Evolutionary conservation across 1,140 invertebrate genomes (phyloP).

Genomic region (Drosophila leontia): DNA sequence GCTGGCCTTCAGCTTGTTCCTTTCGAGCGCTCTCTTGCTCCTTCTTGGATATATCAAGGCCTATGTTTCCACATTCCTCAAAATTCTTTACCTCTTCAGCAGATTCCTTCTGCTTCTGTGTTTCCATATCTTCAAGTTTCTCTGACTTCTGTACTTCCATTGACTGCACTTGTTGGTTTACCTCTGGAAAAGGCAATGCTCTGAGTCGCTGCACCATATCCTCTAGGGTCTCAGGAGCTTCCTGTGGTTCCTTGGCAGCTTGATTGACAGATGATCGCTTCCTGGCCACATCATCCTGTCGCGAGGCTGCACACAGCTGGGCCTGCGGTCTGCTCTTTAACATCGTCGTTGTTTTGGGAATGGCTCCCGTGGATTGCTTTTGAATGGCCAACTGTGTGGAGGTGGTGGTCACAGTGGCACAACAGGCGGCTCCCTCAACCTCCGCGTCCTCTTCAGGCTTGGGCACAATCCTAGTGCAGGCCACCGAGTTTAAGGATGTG

Average conservation of each 20-base stretch:
- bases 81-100: not conserved
- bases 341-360: slow-evolving; percentile 51
- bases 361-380: slow-evolving; percentile 68
- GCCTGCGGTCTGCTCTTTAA: slow-evolving; percentile 37
- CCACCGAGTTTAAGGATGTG: slow-evolving; percentile 44
- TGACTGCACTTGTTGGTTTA: not conserved
- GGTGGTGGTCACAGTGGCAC: slow-evolving; percentile 70
- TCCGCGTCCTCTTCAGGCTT: slow-evolving; percentile 33
- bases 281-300: slow-evolving; percentile 60
- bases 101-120: not conserved
- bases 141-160: no score
- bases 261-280: slow-evolving; percentile 40
- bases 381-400: slow-evolving; percentile 60
- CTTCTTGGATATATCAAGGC: not conserved
- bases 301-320: slow-evolving; percentile 61
- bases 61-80: not conserved
- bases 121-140: no score
- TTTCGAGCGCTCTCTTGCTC: not conserved
- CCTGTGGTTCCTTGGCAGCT: not conserved
- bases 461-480: slow-evolving; percentile 58
- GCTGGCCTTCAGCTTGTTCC: not conserved
- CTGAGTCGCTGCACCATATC: slow-evolving; percentile 73
- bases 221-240: slow-evolving; percentile 62
- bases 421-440: slow-evolving; percentile 48
- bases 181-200: slow-evolving; percentile 59